Base-by-base conservation (phyloP, 1,140 invertebrate genomes). In the Papilio helenus region DNA sequence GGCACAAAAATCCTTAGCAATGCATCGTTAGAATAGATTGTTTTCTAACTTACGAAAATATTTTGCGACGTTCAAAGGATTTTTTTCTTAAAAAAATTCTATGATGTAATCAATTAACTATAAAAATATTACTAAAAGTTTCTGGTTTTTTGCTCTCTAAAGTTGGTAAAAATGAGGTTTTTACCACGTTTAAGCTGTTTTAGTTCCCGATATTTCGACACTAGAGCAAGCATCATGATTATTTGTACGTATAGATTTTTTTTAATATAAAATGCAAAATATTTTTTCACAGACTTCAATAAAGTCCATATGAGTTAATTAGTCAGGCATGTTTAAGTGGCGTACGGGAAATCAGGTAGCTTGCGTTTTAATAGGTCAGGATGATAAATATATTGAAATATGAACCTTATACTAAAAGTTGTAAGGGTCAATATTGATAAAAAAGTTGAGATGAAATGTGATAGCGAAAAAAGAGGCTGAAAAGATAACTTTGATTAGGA, bases 401-500 rank as follows among this genome's bases (percentile, higher is more conserved):
- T 68, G 14, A 34, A 68, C 61, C 12, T 68, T 34, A 68, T 18
- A 16, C 3, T 3, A 68, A 18, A n/a, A 16, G 3, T 1, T 1
- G 5, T 34, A 68, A 4, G 61, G 3, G 5, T 34, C 61, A 68
- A 68, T 14, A 5, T 68, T 29, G 14, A 1, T 68, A 5, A 68
- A 26, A 23, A 26, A 61, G 14, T 26, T 9, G 12, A 23, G 58
- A 68, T 0, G 26, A 29, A 68, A 18, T 34, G 23, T 68, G 61
- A 34, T 68, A 14, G 26, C 4, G 12, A 68, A 68, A 68, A 61
- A 68, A 68, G 26, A 29, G 14, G 14, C 61, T 68, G 61, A 68
- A 34, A 68, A 29, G 61, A 68, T 29, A 68, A 68, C 34, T 68
- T 68, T 68, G 61, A 68, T 68, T 68, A 68, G 61, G 61, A 68